phyloP scores from a whole-genome alignment of 1,140 invertebrate species.

The Oryzaephilus surinamensis region DNA sequence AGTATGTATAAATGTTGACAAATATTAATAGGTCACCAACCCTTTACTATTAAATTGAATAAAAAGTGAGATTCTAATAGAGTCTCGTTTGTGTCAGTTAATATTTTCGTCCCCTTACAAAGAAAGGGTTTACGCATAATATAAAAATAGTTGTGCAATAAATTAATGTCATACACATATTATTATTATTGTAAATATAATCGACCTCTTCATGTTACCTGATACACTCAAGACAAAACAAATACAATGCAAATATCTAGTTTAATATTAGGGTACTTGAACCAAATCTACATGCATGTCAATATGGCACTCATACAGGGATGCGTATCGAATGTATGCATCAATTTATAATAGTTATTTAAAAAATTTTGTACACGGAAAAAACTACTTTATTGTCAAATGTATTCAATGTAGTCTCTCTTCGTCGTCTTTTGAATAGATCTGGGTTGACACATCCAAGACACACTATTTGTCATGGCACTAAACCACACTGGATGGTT shows the following conservation, averaged over 20 bases:
- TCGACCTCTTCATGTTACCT: slow-evolving; percentile 6
- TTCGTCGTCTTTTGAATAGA: slow-evolving; percentile 15
- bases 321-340: slow-evolving; percentile 14
- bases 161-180: too few relatives aligned
- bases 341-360: slow-evolving; percentile 23
- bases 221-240: slow-evolving; percentile 4
- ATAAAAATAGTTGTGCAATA: too few relatives aligned
- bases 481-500: slow-evolving; percentile 17
- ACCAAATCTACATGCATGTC: slow-evolving; percentile 15
- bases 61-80: too few relatives aligned
- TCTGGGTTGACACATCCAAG: slow-evolving; percentile 26
- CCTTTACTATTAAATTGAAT: too few relatives aligned
- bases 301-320: too few relatives aligned
- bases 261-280: slow-evolving; percentile 16
- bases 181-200: too few relatives aligned
- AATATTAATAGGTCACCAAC: too few relatives aligned
- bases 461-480: slow-evolving; percentile 27
- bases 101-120: too few relatives aligned
- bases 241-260: slow-evolving; percentile 14
- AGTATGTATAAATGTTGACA: too few relatives aligned
- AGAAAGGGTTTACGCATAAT: too few relatives aligned
- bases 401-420: slow-evolving; percentile 17
- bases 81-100: too few relatives aligned
- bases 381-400: slow-evolving; percentile 20
- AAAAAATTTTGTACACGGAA: slow-evolving; percentile 14